Base-by-base conservation (phyloP, 2,113 vertebrate genomes). In the Penelope pileata region DNA sequence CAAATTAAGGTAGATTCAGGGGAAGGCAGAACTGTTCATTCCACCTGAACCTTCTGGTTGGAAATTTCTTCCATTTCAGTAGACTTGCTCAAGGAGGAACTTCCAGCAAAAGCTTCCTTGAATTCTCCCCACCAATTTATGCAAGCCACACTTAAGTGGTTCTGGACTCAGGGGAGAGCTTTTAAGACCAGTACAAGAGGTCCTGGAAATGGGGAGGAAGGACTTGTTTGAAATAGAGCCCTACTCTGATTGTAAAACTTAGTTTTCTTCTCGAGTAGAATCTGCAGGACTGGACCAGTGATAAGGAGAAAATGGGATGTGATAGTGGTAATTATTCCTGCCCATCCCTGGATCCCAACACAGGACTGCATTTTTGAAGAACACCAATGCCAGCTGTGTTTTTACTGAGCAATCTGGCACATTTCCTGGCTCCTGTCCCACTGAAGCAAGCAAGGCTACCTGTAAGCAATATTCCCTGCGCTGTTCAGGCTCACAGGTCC, bases 241-340 rank as follows among this genome's bases (percentile, higher is more conserved):
- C 66, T 83, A 10, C 30, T 51, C 42, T 30, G 56, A 77, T 45
- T 18, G 47, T 17, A 77, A 70, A 83, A 59, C 59, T 74, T 32
- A 88, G 36, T 86, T 92, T 66, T 69, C 45, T 83, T 62, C 48
- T 75, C 63, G 56, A 80, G 69, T 21, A 56, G 88, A 73, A 94
- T 92, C 91, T 68, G 89, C 69, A 89, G 60, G 88, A 79, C 19
- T 73, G 73, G 66, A 70, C 78, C 92, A 89, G 51, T 47, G 47
- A 82, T 53, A 54, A 6, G 9, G 22, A 5, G 1, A 30, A 80
- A 64, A 54, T 73, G 82, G 93, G 91, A 96, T 91, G 84, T 84
- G 81, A 91, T 45, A 60, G 56, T 24, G 50, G 74, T 91, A 81
- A 82, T 93, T 87, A 87, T 81, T 94, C 83, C 95, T 88, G 86